A percentile compares a stretch with the other conserved stretches of the same genome.
Conservation (phyloP, 2,888 invertebrate genomes). For the Stramonita haemastoma region DNA sequence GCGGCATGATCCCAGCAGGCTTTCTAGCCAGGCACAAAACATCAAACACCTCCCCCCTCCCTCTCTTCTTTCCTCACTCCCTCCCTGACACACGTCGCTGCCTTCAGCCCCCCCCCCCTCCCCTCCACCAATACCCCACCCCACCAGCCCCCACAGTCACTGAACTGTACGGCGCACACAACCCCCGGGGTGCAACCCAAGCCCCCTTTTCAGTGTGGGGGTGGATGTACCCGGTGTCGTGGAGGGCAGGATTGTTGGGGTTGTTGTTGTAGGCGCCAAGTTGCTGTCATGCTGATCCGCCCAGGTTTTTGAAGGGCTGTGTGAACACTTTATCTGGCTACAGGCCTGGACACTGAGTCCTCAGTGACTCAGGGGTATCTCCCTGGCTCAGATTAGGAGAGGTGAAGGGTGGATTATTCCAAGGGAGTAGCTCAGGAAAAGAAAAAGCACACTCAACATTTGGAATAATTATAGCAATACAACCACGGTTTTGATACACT, state of each 20-base stretch:
- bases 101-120: background rate
- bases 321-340: background rate
- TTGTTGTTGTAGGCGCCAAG: slow-evolving; percentile 6
- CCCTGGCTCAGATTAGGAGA: background rate
- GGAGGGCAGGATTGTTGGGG: background rate
- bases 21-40: background rate
- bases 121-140: too few relatives aligned
- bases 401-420: too few relatives aligned
- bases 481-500: too few relatives aligned
- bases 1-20: background rate
- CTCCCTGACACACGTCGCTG: background rate
- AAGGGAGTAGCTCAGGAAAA: too few relatives aligned
- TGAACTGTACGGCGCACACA: too few relatives aligned
- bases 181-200: too few relatives aligned
- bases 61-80: too few relatives aligned
- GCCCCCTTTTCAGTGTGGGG: background rate
- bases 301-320: background rate
- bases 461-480: too few relatives aligned
- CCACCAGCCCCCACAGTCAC: too few relatives aligned
- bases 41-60: background rate
- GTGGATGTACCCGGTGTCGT: too few relatives aligned
- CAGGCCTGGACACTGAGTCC: background rate
- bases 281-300: background rate
- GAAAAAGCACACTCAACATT: too few relatives aligned
- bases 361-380: slow-evolving; percentile 9